Conservation (phyloP, 2,888 invertebrate species). For the Agelastica alni region DNA sequence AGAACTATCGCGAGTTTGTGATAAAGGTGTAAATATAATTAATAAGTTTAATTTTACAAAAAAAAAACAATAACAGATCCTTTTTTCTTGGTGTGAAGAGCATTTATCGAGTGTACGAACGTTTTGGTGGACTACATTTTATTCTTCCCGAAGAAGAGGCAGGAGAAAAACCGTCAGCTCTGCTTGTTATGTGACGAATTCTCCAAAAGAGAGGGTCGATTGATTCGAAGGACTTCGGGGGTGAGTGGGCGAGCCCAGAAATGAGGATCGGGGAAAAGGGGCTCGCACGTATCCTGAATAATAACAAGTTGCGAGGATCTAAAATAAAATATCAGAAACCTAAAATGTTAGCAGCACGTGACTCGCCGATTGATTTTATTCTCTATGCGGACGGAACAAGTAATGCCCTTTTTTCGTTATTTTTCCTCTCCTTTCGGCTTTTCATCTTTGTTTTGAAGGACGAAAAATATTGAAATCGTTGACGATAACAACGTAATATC, state of each 20-base stretch:
- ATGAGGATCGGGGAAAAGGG: conserved; percentile 26
- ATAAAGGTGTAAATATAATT: too few relatives aligned
- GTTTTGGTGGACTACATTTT: too few relatives aligned
- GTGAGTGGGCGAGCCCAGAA: conserved; percentile 25
- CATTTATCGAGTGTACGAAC: too few relatives aligned
- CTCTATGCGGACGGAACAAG: conserved; percentile 54
- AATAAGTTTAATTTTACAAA: too few relatives aligned
- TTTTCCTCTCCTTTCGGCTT: conserved; percentile 2
- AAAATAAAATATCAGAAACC: conserved; percentile 59
- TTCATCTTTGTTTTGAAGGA: conserved; percentile 26
- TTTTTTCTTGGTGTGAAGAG: too few relatives aligned
- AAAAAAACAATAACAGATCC: too few relatives aligned
- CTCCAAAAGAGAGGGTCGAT: conserved; percentile 18
- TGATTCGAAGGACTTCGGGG: conserved; percentile 21
- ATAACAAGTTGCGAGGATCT: conserved; percentile 48
- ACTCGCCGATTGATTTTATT: conserved; percentile 58
- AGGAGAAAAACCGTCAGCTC: conserved; percentile 9
- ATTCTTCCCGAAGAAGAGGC: too few relatives aligned
- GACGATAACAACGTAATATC: too few relatives aligned
- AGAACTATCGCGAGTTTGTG: too few relatives aligned
- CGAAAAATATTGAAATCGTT: neutral
- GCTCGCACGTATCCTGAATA: conserved; percentile 52
- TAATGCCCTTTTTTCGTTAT: conserved; percentile 32
- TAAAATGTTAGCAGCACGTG: conserved; percentile 58
- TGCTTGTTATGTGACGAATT: conserved; percentile 18